phyloP scores from a whole-genome alignment of 2,113 vertebrate species.

The Calidris pygmaea region DNA sequence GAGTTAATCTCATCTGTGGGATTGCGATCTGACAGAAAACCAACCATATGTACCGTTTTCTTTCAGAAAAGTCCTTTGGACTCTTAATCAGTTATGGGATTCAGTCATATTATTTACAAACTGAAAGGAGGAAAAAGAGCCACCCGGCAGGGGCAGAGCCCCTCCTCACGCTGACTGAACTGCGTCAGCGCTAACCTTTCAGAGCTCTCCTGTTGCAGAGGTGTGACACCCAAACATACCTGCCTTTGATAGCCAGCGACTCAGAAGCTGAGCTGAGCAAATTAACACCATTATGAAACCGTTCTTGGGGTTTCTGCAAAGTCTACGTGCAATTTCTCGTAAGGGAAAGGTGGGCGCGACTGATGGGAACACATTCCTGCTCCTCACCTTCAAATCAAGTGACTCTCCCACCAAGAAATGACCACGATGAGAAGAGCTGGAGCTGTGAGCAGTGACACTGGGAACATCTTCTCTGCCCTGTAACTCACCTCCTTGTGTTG shows the following conservation, averaged over 20 bases:
- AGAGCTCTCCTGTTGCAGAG: background rate
- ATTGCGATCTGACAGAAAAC: background rate
- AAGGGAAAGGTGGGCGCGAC: background rate
- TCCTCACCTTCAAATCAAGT: background rate
- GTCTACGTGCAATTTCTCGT: background rate
- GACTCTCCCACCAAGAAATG: background rate
- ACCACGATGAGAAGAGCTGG: background rate
- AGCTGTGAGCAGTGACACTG: background rate
- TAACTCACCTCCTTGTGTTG: rapidly evolving
- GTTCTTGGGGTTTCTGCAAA: background rate
- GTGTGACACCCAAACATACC: background rate
- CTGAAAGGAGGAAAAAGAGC: background rate
- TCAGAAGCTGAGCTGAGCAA: background rate
- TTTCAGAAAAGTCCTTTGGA: background rate
- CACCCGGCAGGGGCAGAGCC: background rate
- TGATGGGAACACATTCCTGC: background rate
- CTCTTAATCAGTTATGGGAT: background rate
- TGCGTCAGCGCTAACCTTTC: background rate
- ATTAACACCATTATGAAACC: background rate
- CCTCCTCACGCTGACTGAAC: background rate
- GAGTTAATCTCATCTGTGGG: background rate
- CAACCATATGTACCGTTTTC: background rate
- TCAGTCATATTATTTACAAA: background rate
- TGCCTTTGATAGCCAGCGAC: background rate
- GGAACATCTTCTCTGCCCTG: background rate